Evolutionary conservation across 2,797 vertebrate genomes (phyloP).

Genomic region (Anabacerthia variegaticeps): DNA sequence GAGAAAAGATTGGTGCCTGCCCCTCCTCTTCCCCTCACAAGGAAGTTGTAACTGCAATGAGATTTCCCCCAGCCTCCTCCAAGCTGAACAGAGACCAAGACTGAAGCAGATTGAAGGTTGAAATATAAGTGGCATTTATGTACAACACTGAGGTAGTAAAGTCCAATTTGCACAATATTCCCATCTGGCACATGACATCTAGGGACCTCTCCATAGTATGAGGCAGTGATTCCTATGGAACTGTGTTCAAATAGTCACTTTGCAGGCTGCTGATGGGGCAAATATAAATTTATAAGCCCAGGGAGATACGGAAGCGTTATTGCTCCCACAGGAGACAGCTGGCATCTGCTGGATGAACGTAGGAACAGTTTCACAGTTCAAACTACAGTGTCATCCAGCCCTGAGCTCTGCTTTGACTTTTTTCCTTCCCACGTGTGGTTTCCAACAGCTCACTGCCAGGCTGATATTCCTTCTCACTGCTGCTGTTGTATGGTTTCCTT

Average conservation of each 20-base stretch:
- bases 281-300: not conserved
- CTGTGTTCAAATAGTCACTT: not conserved
- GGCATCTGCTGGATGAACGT: not conserved
- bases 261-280: not conserved
- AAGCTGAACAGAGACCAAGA: not conserved
- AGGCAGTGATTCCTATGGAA: not conserved
- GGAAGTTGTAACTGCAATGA: not conserved
- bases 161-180: not conserved
- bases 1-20: not conserved
- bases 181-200: not conserved
- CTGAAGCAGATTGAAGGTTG: not conserved
- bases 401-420: slow-evolving; percentile 24
- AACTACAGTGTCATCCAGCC: not conserved
- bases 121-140: not conserved
- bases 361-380: slow-evolving; percentile 3
- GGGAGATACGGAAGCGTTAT: not conserved
- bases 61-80: not conserved
- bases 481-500: not conserved
- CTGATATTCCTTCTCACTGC: slow-evolving; percentile 4
- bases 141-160: not conserved
- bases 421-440: not conserved
- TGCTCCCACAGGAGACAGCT: not conserved
- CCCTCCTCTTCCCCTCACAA: not conserved
- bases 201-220: not conserved
- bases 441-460: not conserved